Evolutionary conservation across 2,888 invertebrate species (phyloP), one percentile per base, ranked within the genome.

Genomic region (Malacosoma neustria): DNA sequence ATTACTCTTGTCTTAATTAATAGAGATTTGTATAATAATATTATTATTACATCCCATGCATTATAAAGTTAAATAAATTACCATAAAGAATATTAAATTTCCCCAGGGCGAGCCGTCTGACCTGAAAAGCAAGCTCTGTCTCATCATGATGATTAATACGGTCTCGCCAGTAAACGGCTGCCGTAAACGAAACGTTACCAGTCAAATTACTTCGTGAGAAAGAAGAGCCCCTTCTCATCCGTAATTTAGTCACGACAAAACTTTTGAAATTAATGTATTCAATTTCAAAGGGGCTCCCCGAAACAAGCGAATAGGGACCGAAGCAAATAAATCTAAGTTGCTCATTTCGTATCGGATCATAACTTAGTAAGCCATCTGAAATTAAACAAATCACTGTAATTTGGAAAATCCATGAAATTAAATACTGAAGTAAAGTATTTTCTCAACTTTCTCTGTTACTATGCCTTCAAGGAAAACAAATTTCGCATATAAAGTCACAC

Each of bases 361-460:
- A 77, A 79, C 71, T 77, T 72, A 56, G 46, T 63, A 71, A 77
- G 65, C 70, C 64, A 64, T 57, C 64, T 68, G 66, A 74, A 75
- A 76, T 74, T 73, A 66, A 54, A 56, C 57, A 7, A 22, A 42
- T 50, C 41, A 39, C 39, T 44, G 39, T 49, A 47, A 48, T n/a
- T n/a, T n/a, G n/a, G n/a, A n/a, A n/a, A n/a, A n/a, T n/a, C n/a
- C n/a, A n/a, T n/a, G n/a, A n/a, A n/a, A n/a, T n/a, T n/a, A n/a
- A n/a, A n/a, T n/a, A n/a, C n/a, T n/a, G n/a, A n/a, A n/a, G n/a
- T n/a, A n/a, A n/a, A n/a, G n/a, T n/a, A n/a, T n/a, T n/a, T n/a
- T n/a, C n/a, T n/a, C n/a, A n/a, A n/a, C n/a, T n/a, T n/a, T n/a
- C n/a, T n/a, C n/a, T n/a, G n/a, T n/a, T n/a, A n/a, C n/a, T n/a